These are phyloP conservation scores for Dryobates pubescens DNA, from an alignment of 2,797 vertebrate genomes.

Conservation along the genomic window DNA sequence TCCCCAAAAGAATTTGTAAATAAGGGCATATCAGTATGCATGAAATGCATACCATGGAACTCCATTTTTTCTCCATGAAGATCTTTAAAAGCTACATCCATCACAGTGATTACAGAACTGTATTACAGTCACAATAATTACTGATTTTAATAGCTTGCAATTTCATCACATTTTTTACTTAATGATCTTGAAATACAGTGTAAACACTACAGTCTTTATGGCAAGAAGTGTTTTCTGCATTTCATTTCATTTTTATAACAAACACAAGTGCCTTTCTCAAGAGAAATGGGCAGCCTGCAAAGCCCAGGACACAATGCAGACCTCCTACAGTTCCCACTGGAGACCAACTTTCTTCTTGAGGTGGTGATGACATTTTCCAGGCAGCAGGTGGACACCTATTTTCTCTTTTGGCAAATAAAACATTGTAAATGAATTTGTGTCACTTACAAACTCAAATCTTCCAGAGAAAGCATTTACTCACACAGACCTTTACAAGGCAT, in stretches of 20 bases:
- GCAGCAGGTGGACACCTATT: conserved; percentile 52
- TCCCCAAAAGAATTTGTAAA: conserved; percentile 53
- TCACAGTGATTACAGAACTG: not conserved
- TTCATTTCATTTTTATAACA: not conserved
- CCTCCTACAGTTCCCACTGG: not conserved
- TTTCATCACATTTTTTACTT: not conserved
- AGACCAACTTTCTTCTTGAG: not conserved
- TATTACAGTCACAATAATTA: not conserved
- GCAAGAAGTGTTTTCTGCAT: accelerated
- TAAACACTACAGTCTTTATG: not conserved
- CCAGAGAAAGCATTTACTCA: conserved; percentile 44
- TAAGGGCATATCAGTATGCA: conserved; percentile 22
- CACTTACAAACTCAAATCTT: not conserved
- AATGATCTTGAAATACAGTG: not conserved
- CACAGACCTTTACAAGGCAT: conserved; percentile 27
- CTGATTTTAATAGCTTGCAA: not conserved
- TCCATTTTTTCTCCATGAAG: not conserved
- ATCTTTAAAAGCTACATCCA: conserved; percentile 32
- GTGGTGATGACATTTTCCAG: conserved; percentile 51
- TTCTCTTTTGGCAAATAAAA: conserved; percentile 54
- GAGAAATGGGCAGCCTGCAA: not conserved
- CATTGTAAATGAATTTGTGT: conserved; percentile 31
- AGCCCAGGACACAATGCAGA: not conserved
- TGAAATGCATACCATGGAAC: not conserved
- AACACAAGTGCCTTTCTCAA: not conserved